Conservation (phyloP, 2,113 vertebrate genomes). For the Siniperca knerii region DNA sequence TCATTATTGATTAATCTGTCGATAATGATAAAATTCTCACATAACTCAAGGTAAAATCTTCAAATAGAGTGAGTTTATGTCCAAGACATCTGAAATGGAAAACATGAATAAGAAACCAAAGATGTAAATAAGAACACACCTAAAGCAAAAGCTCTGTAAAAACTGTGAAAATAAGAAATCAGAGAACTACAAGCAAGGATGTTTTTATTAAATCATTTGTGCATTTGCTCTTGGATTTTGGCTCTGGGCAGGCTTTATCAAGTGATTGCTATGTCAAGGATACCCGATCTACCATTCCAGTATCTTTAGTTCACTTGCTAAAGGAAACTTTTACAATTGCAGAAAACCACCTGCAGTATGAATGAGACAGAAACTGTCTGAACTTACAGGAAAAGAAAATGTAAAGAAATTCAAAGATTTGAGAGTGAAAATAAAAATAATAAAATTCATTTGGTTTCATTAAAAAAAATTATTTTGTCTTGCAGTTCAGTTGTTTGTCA, state of each 20-base stretch:
- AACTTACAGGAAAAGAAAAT: neutral
- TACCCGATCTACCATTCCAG: neutral
- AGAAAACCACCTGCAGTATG: neutral
- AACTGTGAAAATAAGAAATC: neutral
- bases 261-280: neutral
- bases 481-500: neutral
- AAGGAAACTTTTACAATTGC: neutral
- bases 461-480: neutral
- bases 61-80: neutral
- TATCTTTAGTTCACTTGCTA: neutral
- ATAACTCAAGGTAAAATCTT: neutral
- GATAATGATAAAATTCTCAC: neutral
- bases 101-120: neutral
- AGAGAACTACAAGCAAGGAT: neutral
- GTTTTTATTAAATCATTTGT: neutral
- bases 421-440: neutral
- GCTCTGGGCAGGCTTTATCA: neutral
- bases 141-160: neutral
- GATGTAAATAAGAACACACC: neutral
- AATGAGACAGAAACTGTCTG: neutral
- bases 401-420: neutral
- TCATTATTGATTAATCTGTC: neutral
- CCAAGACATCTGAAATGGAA: neutral
- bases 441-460: neutral
- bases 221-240: neutral